A percentile compares a stretch with the other conserved stretches of the same genome.
These are phyloP conservation scores for Odontocolon sp. DNA, from an alignment of 2,888 invertebrate species.

Conservation along the genomic window DNA sequence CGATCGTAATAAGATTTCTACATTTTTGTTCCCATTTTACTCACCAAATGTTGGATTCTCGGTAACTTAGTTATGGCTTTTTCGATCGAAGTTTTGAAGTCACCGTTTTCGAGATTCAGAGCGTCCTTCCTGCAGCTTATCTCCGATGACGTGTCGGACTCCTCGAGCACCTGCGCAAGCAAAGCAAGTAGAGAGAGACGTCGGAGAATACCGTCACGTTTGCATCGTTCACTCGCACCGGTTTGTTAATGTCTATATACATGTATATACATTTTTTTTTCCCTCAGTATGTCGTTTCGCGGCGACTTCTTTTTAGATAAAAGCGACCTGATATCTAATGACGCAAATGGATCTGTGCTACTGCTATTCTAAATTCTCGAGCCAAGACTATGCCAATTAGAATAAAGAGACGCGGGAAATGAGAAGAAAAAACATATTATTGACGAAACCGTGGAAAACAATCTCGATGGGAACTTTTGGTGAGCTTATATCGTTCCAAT, in stretches of 20 bases:
- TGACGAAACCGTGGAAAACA: too few species aligned
- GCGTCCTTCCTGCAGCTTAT: slow-evolving; percentile 81
- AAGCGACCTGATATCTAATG: too few species aligned
- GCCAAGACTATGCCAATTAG: too few species aligned
- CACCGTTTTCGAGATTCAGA: slow-evolving; percentile 78
- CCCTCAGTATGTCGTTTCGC: too few species aligned
- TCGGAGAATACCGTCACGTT: neutral
- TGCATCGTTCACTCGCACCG: neutral
- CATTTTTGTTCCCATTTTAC: slow-evolving; percentile 35
- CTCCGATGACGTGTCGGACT: slow-evolving; percentile 82
- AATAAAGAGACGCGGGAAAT: too few species aligned
- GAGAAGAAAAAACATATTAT: too few species aligned
- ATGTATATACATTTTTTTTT: neutral
- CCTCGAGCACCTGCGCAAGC: slow-evolving; percentile 80
- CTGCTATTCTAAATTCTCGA: neutral
- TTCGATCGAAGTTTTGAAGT: slow-evolving; percentile 79
- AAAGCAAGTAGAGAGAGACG: slow-evolving; percentile 41
- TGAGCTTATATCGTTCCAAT: too few species aligned
- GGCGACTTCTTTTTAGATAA: too few species aligned
- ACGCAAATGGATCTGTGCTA: neutral
- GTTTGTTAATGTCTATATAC: neutral
- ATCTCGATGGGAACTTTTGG: too few species aligned
- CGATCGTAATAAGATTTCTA: neutral
- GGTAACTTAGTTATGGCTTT: slow-evolving; percentile 79
- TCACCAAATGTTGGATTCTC: slow-evolving; percentile 80